These are phyloP conservation scores for Dreissena polymorpha DNA, from an alignment of 1,140 invertebrate species.

Conservation along the genomic window DNA sequence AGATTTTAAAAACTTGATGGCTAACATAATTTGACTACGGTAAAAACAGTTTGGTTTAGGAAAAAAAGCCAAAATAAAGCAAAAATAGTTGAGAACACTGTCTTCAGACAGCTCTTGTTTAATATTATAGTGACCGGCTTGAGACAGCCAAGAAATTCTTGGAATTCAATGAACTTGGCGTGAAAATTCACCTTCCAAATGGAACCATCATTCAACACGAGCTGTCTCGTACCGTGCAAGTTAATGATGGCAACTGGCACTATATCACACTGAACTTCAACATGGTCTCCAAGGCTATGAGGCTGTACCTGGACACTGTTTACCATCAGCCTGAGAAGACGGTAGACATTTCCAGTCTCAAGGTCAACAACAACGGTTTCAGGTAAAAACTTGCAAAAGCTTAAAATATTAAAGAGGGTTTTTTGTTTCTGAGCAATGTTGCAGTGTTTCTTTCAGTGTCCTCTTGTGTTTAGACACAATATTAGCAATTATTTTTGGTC, in stretches of 20 bases:
- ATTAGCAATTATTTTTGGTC: too few relatives aligned
- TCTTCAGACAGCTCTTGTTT: neutral
- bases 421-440: too few relatives aligned
- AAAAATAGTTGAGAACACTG: too few relatives aligned
- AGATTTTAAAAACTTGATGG: too few relatives aligned
- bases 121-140: conserved; percentile 28
- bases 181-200: conserved; percentile 49
- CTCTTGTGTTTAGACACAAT: too few relatives aligned
- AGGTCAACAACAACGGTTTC: conserved; percentile 6
- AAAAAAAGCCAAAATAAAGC: too few relatives aligned
- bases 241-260: conserved; percentile 69
- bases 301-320: conserved; percentile 55
- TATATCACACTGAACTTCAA: conserved; percentile 58
- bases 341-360: neutral
- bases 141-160: conserved; percentile 37
- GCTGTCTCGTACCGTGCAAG: neutral
- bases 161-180: conserved; percentile 57
- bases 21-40: too few relatives aligned
- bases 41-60: too few relatives aligned
- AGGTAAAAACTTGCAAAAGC: neutral
- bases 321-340: neutral
- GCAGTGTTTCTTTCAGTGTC: too few relatives aligned
- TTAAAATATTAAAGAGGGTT: too few relatives aligned
- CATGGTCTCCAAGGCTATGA: conserved; percentile 29
- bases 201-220: neutral